phyloP scores from a whole-genome alignment of 2,113 vertebrate genomes.

The Syngnathus typhle region DNA sequence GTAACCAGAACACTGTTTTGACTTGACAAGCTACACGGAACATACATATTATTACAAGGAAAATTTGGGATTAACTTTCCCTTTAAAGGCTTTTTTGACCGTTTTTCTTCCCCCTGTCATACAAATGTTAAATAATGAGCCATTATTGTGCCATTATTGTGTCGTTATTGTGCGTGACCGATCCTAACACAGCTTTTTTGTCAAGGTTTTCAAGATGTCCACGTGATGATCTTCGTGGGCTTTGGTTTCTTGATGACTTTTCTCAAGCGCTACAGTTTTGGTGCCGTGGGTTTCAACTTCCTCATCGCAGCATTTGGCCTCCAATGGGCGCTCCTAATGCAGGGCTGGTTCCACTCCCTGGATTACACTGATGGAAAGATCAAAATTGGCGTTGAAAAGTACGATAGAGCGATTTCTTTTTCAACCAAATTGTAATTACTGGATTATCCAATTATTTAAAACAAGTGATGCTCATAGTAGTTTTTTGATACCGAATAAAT shows the following conservation, averaged over 20 bases:
- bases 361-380: conserved; percentile 73
- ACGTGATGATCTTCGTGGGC: conserved; percentile 97
- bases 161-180: neutral
- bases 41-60: no score
- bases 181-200: neutral
- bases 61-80: no score
- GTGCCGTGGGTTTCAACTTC: conserved; percentile 92
- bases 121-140: neutral
- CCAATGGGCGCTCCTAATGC: conserved; percentile 95
- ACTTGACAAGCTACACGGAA: no score
- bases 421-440: neutral
- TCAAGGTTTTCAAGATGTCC: conserved; percentile 94
- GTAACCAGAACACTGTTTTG: no score
- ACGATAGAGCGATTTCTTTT: conserved; percentile 13
- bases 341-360: conserved; percentile 88
- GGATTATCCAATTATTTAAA: neutral
- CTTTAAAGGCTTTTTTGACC: neutral
- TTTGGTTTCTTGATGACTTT: conserved; percentile 98
- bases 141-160: neutral
- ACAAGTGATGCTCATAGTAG: neutral
- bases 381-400: conserved; percentile 84
- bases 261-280: conserved; percentile 87
- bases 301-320: conserved; percentile 89
- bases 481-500: neutral
- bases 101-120: neutral